Percentiles rank a stretch among this genome's conserved stretches.
phyloP scores from a whole-genome alignment of 2,797 vertebrate genomes.

The Gallinago solitaria region DNA sequence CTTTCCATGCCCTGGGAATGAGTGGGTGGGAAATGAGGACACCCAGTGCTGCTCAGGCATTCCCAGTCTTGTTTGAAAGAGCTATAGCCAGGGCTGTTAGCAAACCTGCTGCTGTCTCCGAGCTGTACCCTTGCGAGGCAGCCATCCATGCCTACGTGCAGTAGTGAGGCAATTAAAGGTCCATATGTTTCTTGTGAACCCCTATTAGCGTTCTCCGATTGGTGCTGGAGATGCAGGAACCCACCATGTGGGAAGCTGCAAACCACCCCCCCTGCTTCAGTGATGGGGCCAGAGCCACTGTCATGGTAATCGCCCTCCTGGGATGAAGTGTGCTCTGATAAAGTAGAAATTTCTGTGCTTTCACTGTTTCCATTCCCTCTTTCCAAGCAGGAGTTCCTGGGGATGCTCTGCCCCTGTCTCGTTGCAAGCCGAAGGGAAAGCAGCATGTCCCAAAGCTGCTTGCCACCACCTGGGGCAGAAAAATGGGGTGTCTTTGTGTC shows the following conservation, averaged over 20 bases:
- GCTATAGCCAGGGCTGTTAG: background rate
- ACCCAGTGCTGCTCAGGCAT: rapidly evolving
- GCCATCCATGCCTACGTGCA: background rate
- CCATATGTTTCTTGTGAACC: background rate
- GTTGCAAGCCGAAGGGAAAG: background rate
- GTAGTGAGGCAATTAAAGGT: background rate
- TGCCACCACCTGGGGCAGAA: background rate
- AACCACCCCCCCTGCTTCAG: background rate
- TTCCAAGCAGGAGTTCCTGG: background rate
- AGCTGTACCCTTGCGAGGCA: rapidly evolving
- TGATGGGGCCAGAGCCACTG: background rate
- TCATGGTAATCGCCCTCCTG: rapidly evolving
- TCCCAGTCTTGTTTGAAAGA: background rate
- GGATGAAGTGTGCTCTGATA: background rate
- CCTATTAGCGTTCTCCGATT: rapidly evolving
- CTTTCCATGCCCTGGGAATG: background rate
- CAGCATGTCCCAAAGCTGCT: background rate
- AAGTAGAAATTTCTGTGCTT: background rate
- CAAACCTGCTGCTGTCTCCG: rapidly evolving
- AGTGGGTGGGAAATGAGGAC: background rate
- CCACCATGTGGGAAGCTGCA: background rate
- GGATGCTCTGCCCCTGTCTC: background rate
- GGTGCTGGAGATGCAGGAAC: background rate
- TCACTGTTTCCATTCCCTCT: background rate
- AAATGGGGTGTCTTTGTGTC: background rate